Evolutionary conservation across 2,888 invertebrate genomes (phyloP).

Genomic region (Daptonema setosum): DNA sequence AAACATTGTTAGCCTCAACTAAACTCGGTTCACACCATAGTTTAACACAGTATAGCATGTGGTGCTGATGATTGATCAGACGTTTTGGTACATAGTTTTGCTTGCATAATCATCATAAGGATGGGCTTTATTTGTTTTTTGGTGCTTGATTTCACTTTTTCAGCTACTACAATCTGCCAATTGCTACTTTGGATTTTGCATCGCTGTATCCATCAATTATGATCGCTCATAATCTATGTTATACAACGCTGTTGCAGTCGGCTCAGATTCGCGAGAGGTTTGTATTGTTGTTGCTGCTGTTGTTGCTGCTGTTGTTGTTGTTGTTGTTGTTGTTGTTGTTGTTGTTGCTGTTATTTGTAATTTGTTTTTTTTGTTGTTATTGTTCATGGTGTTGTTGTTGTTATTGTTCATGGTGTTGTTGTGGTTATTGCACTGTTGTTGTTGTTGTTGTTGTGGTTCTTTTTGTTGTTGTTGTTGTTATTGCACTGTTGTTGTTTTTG

Average conservation of each 20-base stretch:
- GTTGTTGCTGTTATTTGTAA: neutral
- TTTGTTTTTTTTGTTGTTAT: neutral
- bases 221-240: slow-evolving; percentile 99
- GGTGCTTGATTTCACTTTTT: too few relatives aligned
- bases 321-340: neutral
- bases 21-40: too few relatives aligned
- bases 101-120: too few relatives aligned
- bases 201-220: slow-evolving; percentile 98
- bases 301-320: neutral
- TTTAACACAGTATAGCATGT: too few relatives aligned
- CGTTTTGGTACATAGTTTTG: too few relatives aligned
- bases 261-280: slow-evolving; percentile 11
- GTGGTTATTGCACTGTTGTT: neutral
- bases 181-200: slow-evolving; percentile 95
- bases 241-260: slow-evolving; percentile 57
- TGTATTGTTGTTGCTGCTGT: neutral
- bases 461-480: neutral
- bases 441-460: slow-evolving; percentile 3
- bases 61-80: too few relatives aligned
- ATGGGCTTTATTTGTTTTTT: too few relatives aligned
- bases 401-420: neutral
- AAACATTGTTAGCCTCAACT: too few relatives aligned
- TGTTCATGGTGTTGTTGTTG: neutral
- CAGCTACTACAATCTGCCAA: slow-evolving; percentile 76
- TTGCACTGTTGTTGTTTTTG: neutral